Conservation (phyloP, 2,113 vertebrate species). For the Pelobates fuscus region DNA sequence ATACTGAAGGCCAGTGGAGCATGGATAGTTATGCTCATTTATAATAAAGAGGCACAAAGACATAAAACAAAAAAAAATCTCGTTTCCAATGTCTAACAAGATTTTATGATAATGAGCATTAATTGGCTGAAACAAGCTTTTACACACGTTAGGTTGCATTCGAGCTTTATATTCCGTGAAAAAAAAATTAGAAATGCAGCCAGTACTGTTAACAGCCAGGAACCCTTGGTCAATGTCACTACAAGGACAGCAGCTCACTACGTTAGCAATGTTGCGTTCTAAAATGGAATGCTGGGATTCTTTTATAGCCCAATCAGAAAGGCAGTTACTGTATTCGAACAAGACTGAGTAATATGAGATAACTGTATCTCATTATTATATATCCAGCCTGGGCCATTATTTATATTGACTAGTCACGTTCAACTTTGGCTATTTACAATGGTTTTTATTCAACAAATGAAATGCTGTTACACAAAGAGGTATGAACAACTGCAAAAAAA, state of each 20-base stretch:
- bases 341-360: too few relatives aligned
- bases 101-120: slow-evolving; percentile 1
- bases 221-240: neutral
- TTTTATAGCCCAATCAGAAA: too few relatives aligned
- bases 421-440: too few relatives aligned
- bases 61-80: neutral
- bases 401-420: too few relatives aligned
- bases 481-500: too few relatives aligned
- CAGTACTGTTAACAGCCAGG: neutral
- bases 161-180: neutral
- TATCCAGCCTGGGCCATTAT: too few relatives aligned
- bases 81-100: neutral
- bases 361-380: too few relatives aligned
- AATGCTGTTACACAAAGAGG: too few relatives aligned
- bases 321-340: too few relatives aligned
- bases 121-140: neutral
- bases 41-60: neutral
- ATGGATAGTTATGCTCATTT: slow-evolving; percentile 3
- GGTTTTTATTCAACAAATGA: too few relatives aligned
- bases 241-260: neutral
- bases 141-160: neutral
- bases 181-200: neutral
- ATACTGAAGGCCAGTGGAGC: neutral
- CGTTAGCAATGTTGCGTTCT: too few relatives aligned
- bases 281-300: too few relatives aligned